Percentiles rank a stretch among this genome's conserved stretches.
phyloP scores from a whole-genome alignment of 2,888 invertebrate genomes.

The Gymnocheta viridis region DNA sequence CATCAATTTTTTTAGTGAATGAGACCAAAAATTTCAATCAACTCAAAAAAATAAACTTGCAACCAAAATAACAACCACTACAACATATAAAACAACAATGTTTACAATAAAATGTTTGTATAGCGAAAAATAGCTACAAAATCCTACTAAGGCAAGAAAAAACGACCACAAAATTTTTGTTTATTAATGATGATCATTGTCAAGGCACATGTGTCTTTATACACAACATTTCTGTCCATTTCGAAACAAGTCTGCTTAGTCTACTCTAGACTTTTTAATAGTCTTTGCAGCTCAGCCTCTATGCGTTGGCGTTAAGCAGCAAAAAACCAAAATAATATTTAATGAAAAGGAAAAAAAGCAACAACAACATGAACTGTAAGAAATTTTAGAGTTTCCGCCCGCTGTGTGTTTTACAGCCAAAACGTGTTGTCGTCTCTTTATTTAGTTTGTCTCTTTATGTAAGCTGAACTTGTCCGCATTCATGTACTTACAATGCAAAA shows the following conservation, averaged over 20 bases:
- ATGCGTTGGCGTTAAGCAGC: conserved; percentile 69
- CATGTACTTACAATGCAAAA: conserved; percentile 63
- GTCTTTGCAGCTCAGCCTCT: conserved; percentile 54
- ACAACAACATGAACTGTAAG: conserved; percentile 44
- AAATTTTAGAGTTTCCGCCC: conserved; percentile 68
- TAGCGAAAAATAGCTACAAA: neutral
- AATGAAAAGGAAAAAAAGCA: conserved; percentile 29
- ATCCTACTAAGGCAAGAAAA: neutral
- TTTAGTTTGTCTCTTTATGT: conserved; percentile 38
- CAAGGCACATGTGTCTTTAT: conserved; percentile 71
- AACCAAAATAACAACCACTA: conserved; percentile 28
- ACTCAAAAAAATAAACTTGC: conserved; percentile 55
- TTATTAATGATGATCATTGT: conserved; percentile 74
- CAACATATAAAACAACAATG: conserved; percentile 30
- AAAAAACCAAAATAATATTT: conserved; percentile 9
- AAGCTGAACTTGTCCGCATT: conserved; percentile 68
- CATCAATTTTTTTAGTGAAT: conserved; percentile 36
- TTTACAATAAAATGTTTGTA: conserved; percentile 52
- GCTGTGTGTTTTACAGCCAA: conserved; percentile 69
- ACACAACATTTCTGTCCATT: conserved; percentile 16
- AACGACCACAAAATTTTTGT: conserved; percentile 64
- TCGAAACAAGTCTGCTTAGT: neutral
- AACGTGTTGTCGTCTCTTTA: conserved; percentile 62
- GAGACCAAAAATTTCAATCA: conserved; percentile 57
- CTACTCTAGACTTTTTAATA: conserved; percentile 35